Evolutionary conservation across 2,113 vertebrate species (phyloP).

Genomic region (Pituophis catenifer): DNA sequence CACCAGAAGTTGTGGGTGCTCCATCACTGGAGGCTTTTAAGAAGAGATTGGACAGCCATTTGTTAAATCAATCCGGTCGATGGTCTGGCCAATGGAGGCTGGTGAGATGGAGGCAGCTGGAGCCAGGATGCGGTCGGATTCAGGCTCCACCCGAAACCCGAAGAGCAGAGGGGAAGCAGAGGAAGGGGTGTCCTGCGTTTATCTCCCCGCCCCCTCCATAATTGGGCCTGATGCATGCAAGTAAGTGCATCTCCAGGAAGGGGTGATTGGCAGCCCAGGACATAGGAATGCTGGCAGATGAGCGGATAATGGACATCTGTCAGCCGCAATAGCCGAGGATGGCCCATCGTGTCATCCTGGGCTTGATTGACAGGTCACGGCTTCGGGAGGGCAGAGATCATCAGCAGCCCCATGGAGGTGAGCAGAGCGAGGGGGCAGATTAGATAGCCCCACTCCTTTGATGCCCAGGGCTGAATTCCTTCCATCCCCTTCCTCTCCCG

Average conservation of each 20-base stretch:
- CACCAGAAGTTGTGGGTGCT: no score
- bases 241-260: background rate
- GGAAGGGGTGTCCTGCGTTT: background rate
- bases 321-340: conserved; percentile 9
- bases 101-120: background rate
- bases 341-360: background rate
- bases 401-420: background rate
- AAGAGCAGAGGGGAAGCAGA: background rate
- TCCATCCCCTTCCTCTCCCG: background rate
- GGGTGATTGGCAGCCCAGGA: conserved; percentile 20
- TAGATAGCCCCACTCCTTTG: background rate
- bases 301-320: conserved; percentile 32
- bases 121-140: background rate
- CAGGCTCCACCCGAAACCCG: accelerated
- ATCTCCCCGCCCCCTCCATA: background rate
- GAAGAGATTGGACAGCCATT: no score
- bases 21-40: no score
- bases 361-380: background rate
- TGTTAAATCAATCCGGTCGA: no score
- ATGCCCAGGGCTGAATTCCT: background rate
- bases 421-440: background rate
- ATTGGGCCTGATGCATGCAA: conserved; percentile 27
- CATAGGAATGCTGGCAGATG: conserved; percentile 17
- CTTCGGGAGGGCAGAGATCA: background rate
- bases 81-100: background rate